Evolutionary conservation across 2,113 vertebrate genomes (phyloP), one percentile per base, ranked within the genome.

Genomic region (Oxyruncus cristatus): DNA sequence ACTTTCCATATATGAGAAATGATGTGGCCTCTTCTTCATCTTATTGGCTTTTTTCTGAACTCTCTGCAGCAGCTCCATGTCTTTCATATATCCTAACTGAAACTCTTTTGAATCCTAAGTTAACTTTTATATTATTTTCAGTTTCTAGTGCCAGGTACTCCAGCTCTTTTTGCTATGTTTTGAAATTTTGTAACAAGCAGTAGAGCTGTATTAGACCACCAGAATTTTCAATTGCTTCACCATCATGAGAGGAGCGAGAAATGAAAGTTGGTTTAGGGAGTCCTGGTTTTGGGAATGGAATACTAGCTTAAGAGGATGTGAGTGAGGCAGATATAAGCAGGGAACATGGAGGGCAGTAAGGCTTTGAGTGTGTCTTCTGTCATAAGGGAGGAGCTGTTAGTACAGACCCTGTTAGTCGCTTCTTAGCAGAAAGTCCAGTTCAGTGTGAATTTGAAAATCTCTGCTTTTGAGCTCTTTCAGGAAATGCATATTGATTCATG

Each of bases 171-270:
- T 37, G 30, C 62, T 17, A 63, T 63, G 15, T 50, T 72, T 46
- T 87, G 46, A 68, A 61, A 65, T 65, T 73, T 65, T 66, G 8
- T 70, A 41, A 47, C 67, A 68, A 88, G 27, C 14, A 56, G 41
- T 13, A 84, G 47, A 55, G 5, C 4, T 70, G 11, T 80, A 42
- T 74, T 71, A 81, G 37, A 41, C 26, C 22, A 46, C 32, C 17
- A 53, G 14, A 66, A 49, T 53, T 70, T 66, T 81, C 21, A 27
- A 2, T 49, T 62, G 11, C 14, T 84, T 77, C 49, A 11, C 41
- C 7, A 1, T 81, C 10, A 14, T 0, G 2, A 63, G 14, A 59
- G 12, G 27, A 87, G 4, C 1, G 0, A 49, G 41, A 47, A 65
- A 81, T 62, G 20, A 23, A 23, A 72, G 18, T 62, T 86, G 23